phyloP scores from a whole-genome alignment of 2,113 vertebrate species.

The Tetrao urogallus region DNA sequence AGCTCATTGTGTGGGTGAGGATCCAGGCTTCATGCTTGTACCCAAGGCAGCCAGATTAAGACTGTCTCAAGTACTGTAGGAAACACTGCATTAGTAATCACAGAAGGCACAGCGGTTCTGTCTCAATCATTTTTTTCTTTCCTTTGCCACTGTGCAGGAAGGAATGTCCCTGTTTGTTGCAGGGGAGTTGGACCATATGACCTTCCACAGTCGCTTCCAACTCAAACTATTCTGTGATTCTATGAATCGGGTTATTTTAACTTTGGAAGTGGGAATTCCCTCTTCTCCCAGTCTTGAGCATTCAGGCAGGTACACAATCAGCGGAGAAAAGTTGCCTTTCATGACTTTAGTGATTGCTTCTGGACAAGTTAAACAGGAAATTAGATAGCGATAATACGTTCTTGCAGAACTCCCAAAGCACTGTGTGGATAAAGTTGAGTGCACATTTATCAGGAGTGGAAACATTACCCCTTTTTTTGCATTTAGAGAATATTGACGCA shows the following conservation, averaged over 20 bases:
- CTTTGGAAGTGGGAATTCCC: background rate
- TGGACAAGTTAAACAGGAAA: slow-evolving; percentile 18
- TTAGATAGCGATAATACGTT: slow-evolving; percentile 7
- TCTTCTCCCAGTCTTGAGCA: background rate
- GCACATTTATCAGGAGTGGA: slow-evolving; percentile 13
- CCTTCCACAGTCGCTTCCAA: too few species aligned
- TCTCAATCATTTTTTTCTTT: background rate
- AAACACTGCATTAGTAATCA: background rate
- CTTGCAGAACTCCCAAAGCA: slow-evolving; percentile 21
- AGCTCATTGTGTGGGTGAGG: background rate
- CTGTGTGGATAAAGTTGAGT: slow-evolving; percentile 1
- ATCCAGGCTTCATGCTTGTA: background rate
- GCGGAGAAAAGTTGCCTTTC: background rate
- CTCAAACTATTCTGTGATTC: too few species aligned
- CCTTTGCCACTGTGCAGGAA: background rate
- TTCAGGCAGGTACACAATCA: background rate
- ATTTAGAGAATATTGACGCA: slow-evolving; percentile 13
- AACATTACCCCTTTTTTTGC: background rate
- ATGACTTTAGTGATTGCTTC: background rate
- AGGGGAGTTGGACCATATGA: too few species aligned
- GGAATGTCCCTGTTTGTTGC: too few species aligned
- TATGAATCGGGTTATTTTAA: background rate
- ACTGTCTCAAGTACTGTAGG: background rate
- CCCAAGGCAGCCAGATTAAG: background rate
- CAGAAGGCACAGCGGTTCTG: background rate